A percentile compares a stretch with the other conserved stretches of the same genome.
Evolutionary conservation across 1,140 invertebrate genomes (phyloP).

Genomic region (Amyelois transitella): DNA sequence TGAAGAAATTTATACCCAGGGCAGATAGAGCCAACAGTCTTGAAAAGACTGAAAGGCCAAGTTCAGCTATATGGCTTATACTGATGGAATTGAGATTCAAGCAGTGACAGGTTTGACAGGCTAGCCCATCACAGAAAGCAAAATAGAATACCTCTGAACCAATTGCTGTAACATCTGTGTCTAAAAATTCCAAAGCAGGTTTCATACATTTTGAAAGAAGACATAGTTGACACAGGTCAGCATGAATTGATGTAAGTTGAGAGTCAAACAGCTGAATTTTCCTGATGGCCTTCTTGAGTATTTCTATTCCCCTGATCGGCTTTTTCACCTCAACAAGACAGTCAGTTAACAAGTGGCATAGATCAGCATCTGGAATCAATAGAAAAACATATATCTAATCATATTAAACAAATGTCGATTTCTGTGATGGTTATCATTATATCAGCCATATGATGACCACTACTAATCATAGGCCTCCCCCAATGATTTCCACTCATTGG

Average conservation of each 20-base stretch:
- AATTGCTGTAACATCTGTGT: slow-evolving; percentile 94
- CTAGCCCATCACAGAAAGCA: too few relatives aligned
- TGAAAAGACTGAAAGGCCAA: too few relatives aligned
- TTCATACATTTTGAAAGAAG: slow-evolving; percentile 94
- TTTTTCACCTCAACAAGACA: slow-evolving; percentile 84
- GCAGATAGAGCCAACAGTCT: too few relatives aligned
- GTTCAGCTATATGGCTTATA: too few relatives aligned
- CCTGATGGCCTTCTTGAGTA: slow-evolving; percentile 88
- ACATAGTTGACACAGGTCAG: slow-evolving; percentile 94
- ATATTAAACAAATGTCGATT: not conserved
- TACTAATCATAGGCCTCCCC: too few relatives aligned
- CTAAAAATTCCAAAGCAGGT: slow-evolving; percentile 90
- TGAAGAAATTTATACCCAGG: too few relatives aligned
- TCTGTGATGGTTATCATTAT: too few relatives aligned
- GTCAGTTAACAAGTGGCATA: slow-evolving; percentile 89
- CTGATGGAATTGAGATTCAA: too few relatives aligned
- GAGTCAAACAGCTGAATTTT: slow-evolving; percentile 91
- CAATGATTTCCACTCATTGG: too few relatives aligned
- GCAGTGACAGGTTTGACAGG: too few relatives aligned
- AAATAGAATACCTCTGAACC: slow-evolving; percentile 81
- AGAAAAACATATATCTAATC: slow-evolving; percentile 1
- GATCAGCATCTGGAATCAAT: slow-evolving; percentile 83
- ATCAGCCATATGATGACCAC: too few relatives aligned
- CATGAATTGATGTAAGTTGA: slow-evolving; percentile 94
- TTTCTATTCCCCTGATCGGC: slow-evolving; percentile 88